Conservation (phyloP, 2,888 invertebrate genomes). For the Dolomedes plantarius region DNA sequence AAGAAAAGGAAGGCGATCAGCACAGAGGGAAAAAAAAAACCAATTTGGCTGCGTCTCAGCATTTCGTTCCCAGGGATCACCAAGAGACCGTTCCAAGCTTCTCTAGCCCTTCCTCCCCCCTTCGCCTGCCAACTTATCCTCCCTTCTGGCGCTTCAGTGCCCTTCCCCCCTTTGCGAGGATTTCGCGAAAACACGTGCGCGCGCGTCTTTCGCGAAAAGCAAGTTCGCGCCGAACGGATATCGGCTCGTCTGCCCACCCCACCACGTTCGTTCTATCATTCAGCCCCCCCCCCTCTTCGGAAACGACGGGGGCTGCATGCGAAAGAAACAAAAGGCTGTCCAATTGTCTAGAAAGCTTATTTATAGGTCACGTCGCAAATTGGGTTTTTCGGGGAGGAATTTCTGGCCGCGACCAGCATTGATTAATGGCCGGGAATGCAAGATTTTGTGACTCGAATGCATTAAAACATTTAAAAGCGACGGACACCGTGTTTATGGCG, state of each 20-base stretch:
- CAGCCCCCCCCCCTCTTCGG: constrained; percentile 17
- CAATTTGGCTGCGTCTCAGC: constrained; percentile 71
- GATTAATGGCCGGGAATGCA: background rate
- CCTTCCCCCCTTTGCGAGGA: constrained; percentile 33
- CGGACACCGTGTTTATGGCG: background rate
- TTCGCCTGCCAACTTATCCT: constrained; percentile 22
- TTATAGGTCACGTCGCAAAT: constrained; percentile 57
- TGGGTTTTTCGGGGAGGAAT: background rate
- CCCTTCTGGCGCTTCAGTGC: constrained; percentile 33
- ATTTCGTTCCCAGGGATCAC: constrained; percentile 70
- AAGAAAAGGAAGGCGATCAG: constrained; percentile 61
- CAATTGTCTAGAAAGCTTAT: constrained; percentile 71
- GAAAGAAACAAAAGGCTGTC: constrained; percentile 67
- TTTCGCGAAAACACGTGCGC: constrained; percentile 69
- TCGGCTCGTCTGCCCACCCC: constrained; percentile 60
- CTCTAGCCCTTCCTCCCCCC: constrained; percentile 3
- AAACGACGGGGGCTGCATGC: constrained; percentile 65
- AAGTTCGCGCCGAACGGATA: constrained; percentile 69
- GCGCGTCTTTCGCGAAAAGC: constrained; percentile 65
- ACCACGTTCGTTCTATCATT: constrained; percentile 5
- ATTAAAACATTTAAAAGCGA: constrained; percentile 9
- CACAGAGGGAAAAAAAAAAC: constrained; percentile 58
- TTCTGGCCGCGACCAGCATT: constrained; percentile 2
- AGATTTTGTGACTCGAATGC: constrained; percentile 10
- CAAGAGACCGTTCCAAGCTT: constrained; percentile 62